Evolutionary conservation across 2,113 vertebrate species (phyloP).

Genomic region (Sylvia atricapilla): DNA sequence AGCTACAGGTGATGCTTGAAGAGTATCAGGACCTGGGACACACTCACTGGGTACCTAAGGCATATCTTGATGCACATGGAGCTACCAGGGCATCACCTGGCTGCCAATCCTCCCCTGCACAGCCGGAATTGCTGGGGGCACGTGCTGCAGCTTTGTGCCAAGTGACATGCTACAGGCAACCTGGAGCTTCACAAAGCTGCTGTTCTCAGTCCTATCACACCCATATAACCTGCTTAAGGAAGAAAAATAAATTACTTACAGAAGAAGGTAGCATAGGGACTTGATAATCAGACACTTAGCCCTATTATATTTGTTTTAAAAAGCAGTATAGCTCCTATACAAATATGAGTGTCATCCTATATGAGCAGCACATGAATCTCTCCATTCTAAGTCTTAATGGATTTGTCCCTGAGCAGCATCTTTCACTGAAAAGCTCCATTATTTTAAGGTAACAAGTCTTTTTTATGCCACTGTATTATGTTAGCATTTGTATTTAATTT

Average conservation of each 20-base stretch:
- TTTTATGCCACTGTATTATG: background rate
- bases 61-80: background rate
- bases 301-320: background rate
- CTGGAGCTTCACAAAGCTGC: background rate
- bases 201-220: background rate
- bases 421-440: background rate
- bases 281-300: background rate
- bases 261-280: background rate
- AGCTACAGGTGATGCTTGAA: background rate
- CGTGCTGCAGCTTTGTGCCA: accelerated
- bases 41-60: background rate
- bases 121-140: background rate
- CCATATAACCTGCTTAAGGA: background rate
- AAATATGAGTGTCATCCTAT: background rate
- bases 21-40: background rate
- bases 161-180: accelerated
- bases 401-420: background rate
- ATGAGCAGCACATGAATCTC: background rate
- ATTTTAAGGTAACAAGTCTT: background rate
- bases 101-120: background rate
- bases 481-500: background rate
- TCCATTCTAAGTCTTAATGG: background rate
- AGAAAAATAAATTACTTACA: background rate
- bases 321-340: background rate
- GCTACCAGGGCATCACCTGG: background rate